Percentiles rank a stretch among this genome's conserved stretches.
Evolutionary conservation across 2,797 vertebrate genomes (phyloP).

Genomic region (Nasua narica): DNA sequence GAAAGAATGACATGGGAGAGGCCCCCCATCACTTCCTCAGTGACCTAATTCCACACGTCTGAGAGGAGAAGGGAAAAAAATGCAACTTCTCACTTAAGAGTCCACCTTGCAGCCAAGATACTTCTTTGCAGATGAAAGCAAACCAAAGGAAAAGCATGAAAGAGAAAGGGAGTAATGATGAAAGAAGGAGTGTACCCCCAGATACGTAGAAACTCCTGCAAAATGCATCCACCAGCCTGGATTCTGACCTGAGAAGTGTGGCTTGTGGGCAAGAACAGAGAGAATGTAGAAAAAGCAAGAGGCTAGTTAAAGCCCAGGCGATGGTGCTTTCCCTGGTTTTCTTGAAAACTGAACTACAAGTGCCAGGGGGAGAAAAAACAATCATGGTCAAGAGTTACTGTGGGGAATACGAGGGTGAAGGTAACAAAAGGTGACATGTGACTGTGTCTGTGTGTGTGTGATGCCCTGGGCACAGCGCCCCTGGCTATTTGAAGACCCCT

Average conservation of each 20-base stretch:
- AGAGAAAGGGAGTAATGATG: background rate
- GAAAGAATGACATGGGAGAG: background rate
- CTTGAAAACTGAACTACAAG: background rate
- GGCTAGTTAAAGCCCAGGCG: background rate
- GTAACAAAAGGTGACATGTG: constrained; percentile 54
- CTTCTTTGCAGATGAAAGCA: background rate
- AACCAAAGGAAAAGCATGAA: background rate
- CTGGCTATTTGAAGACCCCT: constrained; percentile 76
- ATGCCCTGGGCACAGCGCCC: constrained; percentile 24
- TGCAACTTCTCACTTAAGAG: background rate
- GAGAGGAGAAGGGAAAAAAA: background rate
- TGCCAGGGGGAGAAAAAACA: accelerated
- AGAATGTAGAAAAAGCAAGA: constrained; percentile 38
- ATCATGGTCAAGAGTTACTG: constrained; percentile 19
- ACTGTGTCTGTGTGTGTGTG: background rate
- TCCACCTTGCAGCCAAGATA: background rate
- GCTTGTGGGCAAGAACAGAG: background rate
- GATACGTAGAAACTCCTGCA: background rate
- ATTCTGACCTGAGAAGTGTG: background rate
- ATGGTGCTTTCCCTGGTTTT: background rate
- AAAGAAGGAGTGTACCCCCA: background rate
- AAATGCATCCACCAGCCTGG: constrained; percentile 15
- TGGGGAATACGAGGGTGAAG: constrained; percentile 69
- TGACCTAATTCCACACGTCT: background rate
- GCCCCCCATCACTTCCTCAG: background rate